phyloP scores from a whole-genome alignment of 2,888 invertebrate genomes.

The Hemaris fuciformis region DNA sequence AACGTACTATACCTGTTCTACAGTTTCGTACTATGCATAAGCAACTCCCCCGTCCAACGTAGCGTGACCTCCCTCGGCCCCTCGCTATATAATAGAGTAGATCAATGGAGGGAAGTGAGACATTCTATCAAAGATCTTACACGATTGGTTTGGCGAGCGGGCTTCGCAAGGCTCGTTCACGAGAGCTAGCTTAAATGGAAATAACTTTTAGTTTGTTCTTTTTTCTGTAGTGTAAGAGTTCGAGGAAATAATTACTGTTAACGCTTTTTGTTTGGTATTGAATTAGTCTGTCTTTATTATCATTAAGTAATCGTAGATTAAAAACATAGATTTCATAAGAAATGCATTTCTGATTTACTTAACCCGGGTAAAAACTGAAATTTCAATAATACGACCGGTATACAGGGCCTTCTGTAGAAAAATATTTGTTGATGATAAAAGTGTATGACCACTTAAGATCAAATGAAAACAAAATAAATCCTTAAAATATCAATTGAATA shows the following conservation, averaged over 20 bases:
- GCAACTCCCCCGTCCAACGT: constrained; percentile 30
- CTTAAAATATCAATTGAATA: too few relatives aligned
- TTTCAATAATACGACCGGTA: too few relatives aligned
- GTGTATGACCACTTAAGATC: too few relatives aligned
- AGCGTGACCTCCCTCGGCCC: constrained; percentile 35
- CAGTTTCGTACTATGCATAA: constrained; percentile 46
- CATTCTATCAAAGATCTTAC: constrained; percentile 36
- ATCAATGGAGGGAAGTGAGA: constrained; percentile 25
- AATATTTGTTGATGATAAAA: too few relatives aligned
- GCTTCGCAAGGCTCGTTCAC: constrained; percentile 18
- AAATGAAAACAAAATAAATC: too few relatives aligned
- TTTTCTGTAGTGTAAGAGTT: neutral
- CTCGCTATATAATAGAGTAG: constrained; percentile 24
- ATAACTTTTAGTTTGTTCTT: neutral
- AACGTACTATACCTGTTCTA: constrained; percentile 45
- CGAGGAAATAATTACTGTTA: neutral
- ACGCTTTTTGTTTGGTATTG: neutral
- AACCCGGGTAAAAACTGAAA: too few relatives aligned
- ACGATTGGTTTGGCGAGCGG: constrained; percentile 31
- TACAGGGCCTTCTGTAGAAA: too few relatives aligned
- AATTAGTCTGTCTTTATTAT: neutral
- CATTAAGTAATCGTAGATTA: too few relatives aligned
- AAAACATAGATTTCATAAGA: too few relatives aligned
- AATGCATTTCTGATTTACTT: too few relatives aligned
- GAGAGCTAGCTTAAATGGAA: constrained; percentile 27